phyloP scores from a whole-genome alignment of 2,888 invertebrate species.

The Zygogramma bicolorata region DNA sequence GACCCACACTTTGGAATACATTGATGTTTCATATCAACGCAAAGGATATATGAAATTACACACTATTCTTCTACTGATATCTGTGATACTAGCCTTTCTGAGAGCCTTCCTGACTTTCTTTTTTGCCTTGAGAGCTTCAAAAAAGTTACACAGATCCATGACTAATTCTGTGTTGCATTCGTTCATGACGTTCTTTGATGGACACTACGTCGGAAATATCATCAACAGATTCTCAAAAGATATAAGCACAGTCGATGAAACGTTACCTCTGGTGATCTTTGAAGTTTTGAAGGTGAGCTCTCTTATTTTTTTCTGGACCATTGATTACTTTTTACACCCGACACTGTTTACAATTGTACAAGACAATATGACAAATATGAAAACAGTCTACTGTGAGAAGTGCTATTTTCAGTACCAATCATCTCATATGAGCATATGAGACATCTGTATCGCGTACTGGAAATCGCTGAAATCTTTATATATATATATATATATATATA shows the following conservation, averaged over 20 bases:
- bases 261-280: conserved; percentile 46
- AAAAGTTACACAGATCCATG: conserved; percentile 75
- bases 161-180: conserved; percentile 67
- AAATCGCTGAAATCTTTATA: too few relatives aligned
- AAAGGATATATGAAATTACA: conserved; percentile 39
- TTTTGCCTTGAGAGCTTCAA: conserved; percentile 48
- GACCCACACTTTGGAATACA: conserved; percentile 43
- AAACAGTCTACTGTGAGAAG: too few relatives aligned
- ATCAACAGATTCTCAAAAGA: conserved; percentile 76
- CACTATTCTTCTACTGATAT: conserved; percentile 34
- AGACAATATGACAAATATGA: too few relatives aligned
- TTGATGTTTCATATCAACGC: conserved; percentile 24
- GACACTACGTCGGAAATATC: conserved; percentile 61
- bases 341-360: too few relatives aligned
- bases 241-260: conserved; percentile 77
- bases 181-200: conserved; percentile 62
- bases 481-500: too few relatives aligned
- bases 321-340: too few relatives aligned
- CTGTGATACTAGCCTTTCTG: conserved; percentile 35
- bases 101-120: conserved; percentile 40
- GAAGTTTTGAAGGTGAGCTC: conserved; percentile 42
- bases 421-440: too few relatives aligned
- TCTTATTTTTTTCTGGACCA: too few relatives aligned
- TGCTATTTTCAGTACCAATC: too few relatives aligned
- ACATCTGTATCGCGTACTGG: too few relatives aligned